Evolutionary conservation across 2,888 invertebrate species (phyloP).

Genomic region (Ypsolopha scabrella): DNA sequence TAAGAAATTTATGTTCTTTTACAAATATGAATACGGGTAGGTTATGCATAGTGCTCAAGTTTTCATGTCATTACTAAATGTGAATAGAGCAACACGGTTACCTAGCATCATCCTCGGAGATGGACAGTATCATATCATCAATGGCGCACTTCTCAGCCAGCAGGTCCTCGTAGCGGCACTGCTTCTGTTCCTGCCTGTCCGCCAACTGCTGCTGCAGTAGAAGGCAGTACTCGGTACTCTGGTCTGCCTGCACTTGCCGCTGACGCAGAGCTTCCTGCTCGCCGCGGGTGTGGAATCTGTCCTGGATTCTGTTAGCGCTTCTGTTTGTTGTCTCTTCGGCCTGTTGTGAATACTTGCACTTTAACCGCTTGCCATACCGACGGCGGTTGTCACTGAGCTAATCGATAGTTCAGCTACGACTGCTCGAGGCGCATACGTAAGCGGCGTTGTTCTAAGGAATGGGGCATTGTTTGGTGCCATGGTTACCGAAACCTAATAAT

Average conservation of each 20-base stretch:
- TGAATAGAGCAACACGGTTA: slow-evolving; percentile 15
- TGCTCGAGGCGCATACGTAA: too few species aligned
- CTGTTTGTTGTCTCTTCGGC: slow-evolving; percentile 33
- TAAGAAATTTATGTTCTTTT: too few species aligned
- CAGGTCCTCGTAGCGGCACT: slow-evolving; percentile 68
- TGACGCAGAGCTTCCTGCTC: slow-evolving; percentile 41
- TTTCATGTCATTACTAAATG: background rate
- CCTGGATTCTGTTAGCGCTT: slow-evolving; percentile 28
- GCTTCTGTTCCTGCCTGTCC: slow-evolving; percentile 52
- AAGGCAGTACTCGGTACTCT: slow-evolving; percentile 45
- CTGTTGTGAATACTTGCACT: slow-evolving; percentile 17
- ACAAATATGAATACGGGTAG: too few species aligned
- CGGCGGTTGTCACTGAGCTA: too few species aligned
- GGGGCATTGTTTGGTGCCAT: too few species aligned
- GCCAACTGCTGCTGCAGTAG: slow-evolving; percentile 73
- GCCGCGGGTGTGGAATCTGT: slow-evolving; percentile 38
- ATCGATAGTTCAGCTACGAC: too few species aligned
- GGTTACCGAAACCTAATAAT: too few species aligned
- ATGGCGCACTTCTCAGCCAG: slow-evolving; percentile 73
- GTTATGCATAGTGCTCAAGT: background rate
- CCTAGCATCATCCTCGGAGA: slow-evolving; percentile 73
- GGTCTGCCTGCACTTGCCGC: slow-evolving; percentile 26
- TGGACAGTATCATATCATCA: slow-evolving; percentile 70
- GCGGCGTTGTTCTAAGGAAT: too few species aligned
- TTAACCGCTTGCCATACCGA: too few species aligned